These are phyloP conservation scores for Anas georgica DNA, from an alignment of 2,797 vertebrate species.

Conservation along the genomic window DNA sequence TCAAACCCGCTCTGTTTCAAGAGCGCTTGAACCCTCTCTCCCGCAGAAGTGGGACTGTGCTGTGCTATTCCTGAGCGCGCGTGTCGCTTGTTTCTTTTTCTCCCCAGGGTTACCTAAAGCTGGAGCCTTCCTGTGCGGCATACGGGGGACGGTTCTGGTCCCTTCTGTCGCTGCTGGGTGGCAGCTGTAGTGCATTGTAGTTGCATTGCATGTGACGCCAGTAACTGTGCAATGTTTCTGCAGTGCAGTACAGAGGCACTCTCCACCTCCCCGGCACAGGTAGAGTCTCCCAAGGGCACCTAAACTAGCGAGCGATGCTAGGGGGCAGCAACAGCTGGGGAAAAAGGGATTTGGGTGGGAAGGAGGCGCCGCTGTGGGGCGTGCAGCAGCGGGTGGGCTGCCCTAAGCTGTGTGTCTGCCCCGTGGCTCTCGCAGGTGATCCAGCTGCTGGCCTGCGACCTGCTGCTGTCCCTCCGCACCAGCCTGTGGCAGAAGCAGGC, in stretches of 20 bases:
- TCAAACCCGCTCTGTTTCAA: background rate
- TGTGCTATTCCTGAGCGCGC: background rate
- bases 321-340: constrained; percentile 30
- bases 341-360: background rate
- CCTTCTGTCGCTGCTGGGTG: constrained; percentile 63
- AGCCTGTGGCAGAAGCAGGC: constrained; percentile 91
- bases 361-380: background rate
- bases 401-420: background rate
- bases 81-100: constrained; percentile 43
- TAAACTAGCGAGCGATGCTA: background rate
- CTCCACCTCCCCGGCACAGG: background rate
- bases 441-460: constrained; percentile 93
- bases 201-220: constrained; percentile 97
- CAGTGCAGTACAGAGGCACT: constrained; percentile 93
- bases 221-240: constrained; percentile 92
- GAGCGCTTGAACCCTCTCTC: background rate
- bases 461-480: constrained; percentile 92
- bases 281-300: background rate
- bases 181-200: constrained; percentile 98
- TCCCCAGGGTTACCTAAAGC: constrained; percentile 20
- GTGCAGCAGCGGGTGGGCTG: rapidly evolving
- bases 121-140: background rate
- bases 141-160: background rate
- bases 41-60: background rate
- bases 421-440: constrained; percentile 82